These are phyloP conservation scores for Fulmarus glacialis DNA, from an alignment of 2,113 vertebrate genomes.

Conservation along the genomic window DNA sequence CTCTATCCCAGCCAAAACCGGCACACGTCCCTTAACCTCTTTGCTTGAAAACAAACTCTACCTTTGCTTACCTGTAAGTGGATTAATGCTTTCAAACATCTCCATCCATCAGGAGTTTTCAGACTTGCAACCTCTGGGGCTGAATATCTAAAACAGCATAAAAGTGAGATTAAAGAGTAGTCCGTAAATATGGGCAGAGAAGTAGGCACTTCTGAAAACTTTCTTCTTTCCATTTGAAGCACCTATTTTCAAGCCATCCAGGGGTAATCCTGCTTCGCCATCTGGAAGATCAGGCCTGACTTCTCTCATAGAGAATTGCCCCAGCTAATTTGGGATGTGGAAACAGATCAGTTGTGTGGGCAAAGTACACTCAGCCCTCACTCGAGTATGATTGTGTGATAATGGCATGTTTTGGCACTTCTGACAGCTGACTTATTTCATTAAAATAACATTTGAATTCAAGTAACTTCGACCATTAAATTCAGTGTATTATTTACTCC, in stretches of 20 bases:
- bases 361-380: background rate
- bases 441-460: background rate
- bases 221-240: background rate
- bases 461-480: background rate
- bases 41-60: background rate
- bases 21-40: background rate
- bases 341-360: background rate
- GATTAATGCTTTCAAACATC: background rate
- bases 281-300: background rate
- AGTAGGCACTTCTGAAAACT: background rate
- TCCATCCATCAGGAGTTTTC: background rate
- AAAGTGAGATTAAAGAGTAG: background rate
- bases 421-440: background rate
- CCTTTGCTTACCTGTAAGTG: background rate
- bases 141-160: background rate
- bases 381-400: background rate
- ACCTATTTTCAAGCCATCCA: background rate
- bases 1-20: too few relatives aligned
- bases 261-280: accelerated
- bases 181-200: background rate
- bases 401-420: background rate
- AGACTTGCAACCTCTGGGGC: background rate
- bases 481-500: background rate
- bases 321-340: background rate
- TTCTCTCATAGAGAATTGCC: background rate